Evolutionary conservation across 2,797 vertebrate genomes (phyloP), one percentile per base, ranked within the genome.

Genomic region (Argentina silus): DNA sequence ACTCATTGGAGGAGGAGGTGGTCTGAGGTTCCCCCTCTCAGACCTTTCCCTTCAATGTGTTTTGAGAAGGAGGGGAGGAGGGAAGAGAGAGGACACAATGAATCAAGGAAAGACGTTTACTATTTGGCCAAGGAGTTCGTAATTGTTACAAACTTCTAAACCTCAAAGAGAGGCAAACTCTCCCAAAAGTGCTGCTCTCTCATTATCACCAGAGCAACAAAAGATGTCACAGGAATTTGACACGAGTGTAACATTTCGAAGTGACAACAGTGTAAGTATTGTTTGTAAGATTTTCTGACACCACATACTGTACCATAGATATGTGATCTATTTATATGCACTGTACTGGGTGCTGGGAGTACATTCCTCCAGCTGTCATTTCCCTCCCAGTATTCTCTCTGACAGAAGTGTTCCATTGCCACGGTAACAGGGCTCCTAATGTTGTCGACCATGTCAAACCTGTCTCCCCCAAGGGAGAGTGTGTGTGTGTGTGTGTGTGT

Each of bases 391-490:
- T 59, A 66, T 42, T 57, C 45, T 2, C 11, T 62, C 45, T 66
- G 72, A 69, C 61, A 77, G 70, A 69, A 55, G 42, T 55, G 27
- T 61, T 73, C 73, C 63, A 73, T 78, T 21, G 17, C 75, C 67
- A 67, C 68, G 68, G 75, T 36, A 78, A 82, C 51, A 0, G 60
- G 8, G 50, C n/a, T 59, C 60, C 42, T 62, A 19, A 45, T 17
- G 70, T 67, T 72, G 67, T 63, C 55, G 27, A 36, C 17, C 23
- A 47, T 69, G 76, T 77, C 74, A 78, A 23, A 66, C 67, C 50
- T 11, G 74, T 21, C 36, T 77, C 70, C 80, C 78, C 63, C 43
- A 3, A 78, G 78, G 74, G 69, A 61, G 50, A 19, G 15, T 64
- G 23, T 6, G 23, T 27, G 23, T 14, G 1, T 15, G 23, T 14